Evolutionary conservation across 1,140 invertebrate genomes (phyloP).

Genomic region (Danaus plexippus): DNA sequence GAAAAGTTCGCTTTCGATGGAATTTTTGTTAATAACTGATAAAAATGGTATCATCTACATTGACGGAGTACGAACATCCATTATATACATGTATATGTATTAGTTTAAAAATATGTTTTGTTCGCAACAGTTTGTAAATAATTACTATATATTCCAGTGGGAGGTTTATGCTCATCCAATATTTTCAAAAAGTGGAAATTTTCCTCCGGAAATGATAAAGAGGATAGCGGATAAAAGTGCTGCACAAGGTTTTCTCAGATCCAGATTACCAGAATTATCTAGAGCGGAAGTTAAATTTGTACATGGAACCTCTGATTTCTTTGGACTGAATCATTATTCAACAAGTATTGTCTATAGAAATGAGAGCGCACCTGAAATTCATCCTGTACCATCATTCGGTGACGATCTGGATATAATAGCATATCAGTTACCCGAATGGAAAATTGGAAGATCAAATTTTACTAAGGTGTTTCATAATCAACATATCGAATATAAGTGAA

Average conservation of each 20-base stretch:
- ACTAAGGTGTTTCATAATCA: conserved; percentile 12
- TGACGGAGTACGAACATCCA: too few species aligned
- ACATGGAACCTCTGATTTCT: conserved; percentile 68
- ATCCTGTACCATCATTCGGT: conserved; percentile 11
- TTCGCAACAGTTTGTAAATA: background rate
- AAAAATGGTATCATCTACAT: too few species aligned
- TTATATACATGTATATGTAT: too few species aligned
- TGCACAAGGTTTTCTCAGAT: conserved; percentile 44
- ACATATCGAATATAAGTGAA: too few species aligned
- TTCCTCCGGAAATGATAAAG: conserved; percentile 49
- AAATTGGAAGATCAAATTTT: conserved; percentile 8
- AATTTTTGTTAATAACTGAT: too few species aligned
- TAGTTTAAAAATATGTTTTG: too few species aligned
- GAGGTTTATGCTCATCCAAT: conserved; percentile 1
- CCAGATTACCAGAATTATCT: conserved; percentile 50
- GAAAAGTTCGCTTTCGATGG: too few species aligned
- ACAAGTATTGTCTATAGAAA: conserved; percentile 32
- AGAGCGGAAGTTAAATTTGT: conserved; percentile 30
- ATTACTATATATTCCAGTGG: background rate
- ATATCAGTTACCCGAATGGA: conserved; percentile 20
- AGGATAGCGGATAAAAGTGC: conserved; percentile 63
- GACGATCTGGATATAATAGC: conserved; percentile 19
- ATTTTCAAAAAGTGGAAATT: background rate
- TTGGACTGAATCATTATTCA: conserved; percentile 74
- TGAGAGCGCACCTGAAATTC: conserved; percentile 10